A percentile compares a stretch with the other conserved stretches of the same genome.
Conservation (phyloP, 2,888 invertebrate genomes). For the Elgonia sp. region DNA sequence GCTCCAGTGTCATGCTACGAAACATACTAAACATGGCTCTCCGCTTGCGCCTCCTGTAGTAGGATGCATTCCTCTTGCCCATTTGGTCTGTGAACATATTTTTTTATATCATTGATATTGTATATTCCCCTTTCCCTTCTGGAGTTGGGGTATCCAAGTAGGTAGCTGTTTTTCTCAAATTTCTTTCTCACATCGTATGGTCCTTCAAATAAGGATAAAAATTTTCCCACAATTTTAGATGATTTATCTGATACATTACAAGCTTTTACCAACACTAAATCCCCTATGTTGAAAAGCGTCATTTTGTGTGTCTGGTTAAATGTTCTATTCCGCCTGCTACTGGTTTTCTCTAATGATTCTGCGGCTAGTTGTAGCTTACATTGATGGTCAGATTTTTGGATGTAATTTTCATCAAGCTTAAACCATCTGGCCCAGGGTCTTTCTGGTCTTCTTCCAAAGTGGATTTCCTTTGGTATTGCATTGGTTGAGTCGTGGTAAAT, state of each 20-base stretch:
- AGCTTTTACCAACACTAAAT: too few relatives aligned
- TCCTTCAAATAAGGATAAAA: neutral
- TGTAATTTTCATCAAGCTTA: neutral
- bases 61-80: too few relatives aligned
- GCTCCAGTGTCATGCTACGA: too few relatives aligned
- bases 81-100: too few relatives aligned
- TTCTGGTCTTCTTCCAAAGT: neutral
- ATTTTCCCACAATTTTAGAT: neutral
- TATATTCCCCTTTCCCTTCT: too few relatives aligned
- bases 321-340: neutral
- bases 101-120: too few relatives aligned
- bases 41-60: too few relatives aligned
- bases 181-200: neutral
- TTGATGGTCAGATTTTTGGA: neutral
- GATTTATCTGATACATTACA: neutral
- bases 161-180: neutral
- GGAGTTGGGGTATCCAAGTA: too few relatives aligned
- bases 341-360: neutral
- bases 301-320: neutral
- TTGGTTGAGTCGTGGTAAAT: neutral
- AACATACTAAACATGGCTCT: too few relatives aligned
- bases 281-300: neutral
- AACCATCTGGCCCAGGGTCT: neutral
- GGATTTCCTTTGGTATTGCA: neutral
- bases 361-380: neutral